A percentile compares a stretch with the other conserved stretches of the same genome.
Conservation (phyloP, 2,888 invertebrate species). For the Osmoderma eremita region DNA sequence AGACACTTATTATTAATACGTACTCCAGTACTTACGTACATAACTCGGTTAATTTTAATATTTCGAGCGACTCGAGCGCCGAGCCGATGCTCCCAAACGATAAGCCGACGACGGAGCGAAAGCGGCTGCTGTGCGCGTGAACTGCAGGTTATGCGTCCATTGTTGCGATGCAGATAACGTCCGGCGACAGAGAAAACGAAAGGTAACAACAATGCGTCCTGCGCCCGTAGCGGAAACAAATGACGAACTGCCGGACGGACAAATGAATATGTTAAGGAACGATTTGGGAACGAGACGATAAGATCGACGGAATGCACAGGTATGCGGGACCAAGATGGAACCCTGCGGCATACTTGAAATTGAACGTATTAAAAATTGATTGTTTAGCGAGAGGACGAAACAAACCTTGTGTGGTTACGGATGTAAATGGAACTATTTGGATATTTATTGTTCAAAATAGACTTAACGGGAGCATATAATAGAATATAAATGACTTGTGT, state of each 20-base stretch:
- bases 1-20: too few relatives aligned
- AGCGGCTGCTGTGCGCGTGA: slow-evolving; percentile 41
- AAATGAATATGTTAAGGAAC: background rate
- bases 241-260: slow-evolving; percentile 9
- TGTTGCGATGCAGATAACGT: slow-evolving; percentile 58
- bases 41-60: slow-evolving; percentile 26
- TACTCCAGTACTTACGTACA: background rate
- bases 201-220: slow-evolving; percentile 9
- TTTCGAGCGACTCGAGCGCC: slow-evolving; percentile 16
- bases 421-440: too few relatives aligned
- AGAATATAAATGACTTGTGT: too few relatives aligned
- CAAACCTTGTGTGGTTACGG: too few relatives aligned
- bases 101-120: slow-evolving; percentile 25
- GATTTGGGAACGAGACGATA: too few relatives aligned
- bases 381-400: too few relatives aligned
- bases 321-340: too few relatives aligned
- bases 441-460: too few relatives aligned
- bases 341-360: too few relatives aligned
- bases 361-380: too few relatives aligned
- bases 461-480: too few relatives aligned
- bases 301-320: too few relatives aligned
- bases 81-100: slow-evolving; percentile 20
- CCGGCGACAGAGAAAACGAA: slow-evolving; percentile 32
- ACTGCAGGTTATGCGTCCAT: slow-evolving; percentile 49
- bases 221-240: slow-evolving; percentile 4